These are phyloP conservation scores for Lynx canadensis DNA, from an alignment of 2,113 vertebrate genomes.

Conservation along the genomic window DNA sequence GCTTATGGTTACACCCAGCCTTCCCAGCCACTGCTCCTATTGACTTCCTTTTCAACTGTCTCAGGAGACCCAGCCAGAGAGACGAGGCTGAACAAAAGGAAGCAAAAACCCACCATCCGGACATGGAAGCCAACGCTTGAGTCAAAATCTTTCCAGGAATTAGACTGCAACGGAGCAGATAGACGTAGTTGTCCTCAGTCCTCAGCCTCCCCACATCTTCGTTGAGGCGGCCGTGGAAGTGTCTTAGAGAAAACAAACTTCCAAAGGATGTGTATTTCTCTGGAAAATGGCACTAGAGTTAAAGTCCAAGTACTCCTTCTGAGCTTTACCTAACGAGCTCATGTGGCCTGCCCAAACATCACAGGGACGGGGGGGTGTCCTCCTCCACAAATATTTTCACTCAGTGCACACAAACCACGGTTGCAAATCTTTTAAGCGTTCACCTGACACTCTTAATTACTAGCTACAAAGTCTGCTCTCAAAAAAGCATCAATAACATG, in stretches of 20 bases:
- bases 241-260: neutral
- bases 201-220: neutral
- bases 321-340: neutral
- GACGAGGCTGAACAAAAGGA: constrained; percentile 41
- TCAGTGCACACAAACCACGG: neutral
- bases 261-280: neutral
- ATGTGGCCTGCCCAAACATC: neutral
- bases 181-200: neutral
- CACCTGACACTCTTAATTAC: neutral
- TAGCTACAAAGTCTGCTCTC: neutral
- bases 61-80: constrained; percentile 44
- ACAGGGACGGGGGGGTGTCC: fast-evolving
- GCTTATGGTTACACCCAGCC: constrained; percentile 57
- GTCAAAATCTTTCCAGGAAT: constrained; percentile 23
- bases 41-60: constrained; percentile 60
- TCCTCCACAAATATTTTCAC: constrained; percentile 55
- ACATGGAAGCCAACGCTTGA: constrained; percentile 44
- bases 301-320: neutral
- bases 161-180: neutral
- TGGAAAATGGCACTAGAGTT: neutral
- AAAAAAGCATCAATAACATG: neutral
- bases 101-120: constrained; percentile 41
- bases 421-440: neutral
- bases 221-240: neutral
- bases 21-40: constrained; percentile 35